These are phyloP conservation scores for Plutomurus gul DNA, from an alignment of 1,140 invertebrate genomes.

Conservation along the genomic window DNA sequence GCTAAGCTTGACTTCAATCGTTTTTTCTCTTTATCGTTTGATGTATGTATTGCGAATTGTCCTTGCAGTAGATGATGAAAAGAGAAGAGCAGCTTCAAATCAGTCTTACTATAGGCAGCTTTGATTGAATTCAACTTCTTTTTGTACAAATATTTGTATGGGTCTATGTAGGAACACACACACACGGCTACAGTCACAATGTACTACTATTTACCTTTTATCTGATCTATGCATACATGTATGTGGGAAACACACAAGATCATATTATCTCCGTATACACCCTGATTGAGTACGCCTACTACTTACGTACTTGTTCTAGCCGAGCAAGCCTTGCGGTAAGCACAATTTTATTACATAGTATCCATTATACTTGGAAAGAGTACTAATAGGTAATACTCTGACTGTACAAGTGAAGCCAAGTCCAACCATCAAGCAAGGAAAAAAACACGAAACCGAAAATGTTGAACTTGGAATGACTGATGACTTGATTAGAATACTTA, in stretches of 20 bases:
- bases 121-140: no score
- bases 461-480: conserved; percentile 12
- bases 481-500: conserved; percentile 27
- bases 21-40: background rate
- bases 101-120: background rate
- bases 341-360: background rate
- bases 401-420: background rate
- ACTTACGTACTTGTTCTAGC: no score
- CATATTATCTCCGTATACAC: no score
- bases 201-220: no score
- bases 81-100: background rate
- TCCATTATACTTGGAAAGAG: no score
- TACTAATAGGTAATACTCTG: background rate
- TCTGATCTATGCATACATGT: no score
- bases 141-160: no score
- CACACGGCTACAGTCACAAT: no score
- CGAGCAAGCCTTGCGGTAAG: background rate
- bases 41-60: background rate
- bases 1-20: conserved; percentile 8
- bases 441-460: background rate
- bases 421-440: background rate
- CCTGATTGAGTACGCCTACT: no score
- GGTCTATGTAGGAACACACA: no score
- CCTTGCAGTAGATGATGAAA: background rate
- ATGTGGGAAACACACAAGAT: no score